Base-by-base conservation (phyloP, 2,113 vertebrate genomes). In the Megaceryle torquata region DNA sequence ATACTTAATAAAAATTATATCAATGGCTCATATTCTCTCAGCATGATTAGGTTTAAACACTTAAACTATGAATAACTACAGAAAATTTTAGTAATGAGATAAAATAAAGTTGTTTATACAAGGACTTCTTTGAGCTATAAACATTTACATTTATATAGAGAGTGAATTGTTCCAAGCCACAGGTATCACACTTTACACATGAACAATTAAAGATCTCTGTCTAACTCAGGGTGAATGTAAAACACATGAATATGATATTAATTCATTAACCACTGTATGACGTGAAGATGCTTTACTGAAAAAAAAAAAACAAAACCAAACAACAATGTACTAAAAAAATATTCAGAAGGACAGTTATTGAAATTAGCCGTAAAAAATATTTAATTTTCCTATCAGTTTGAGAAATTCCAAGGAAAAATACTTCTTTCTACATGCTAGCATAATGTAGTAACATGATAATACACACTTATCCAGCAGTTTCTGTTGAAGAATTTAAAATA, bases 1-100 rank as follows among this genome's bases (percentile, higher is more conserved):
- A 82, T 85, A 94, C 76, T 90, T 80, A 89, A 96, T 91, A 96
- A 95, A 97, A 97, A 97, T 96, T 97, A 93, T 96, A 97, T 84
- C 67, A 97, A 48, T 90, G 53, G 26, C 75, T 97, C 88, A 70
- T 95, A 79, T 96, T 97, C 29, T 96, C 89, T 43, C 94, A 95
- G 94, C 64, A 84, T 89, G 95, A 75, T 78, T 97, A 8, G 0
- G 16, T 97, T 95, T 94, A 93, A 97, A 97, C 18, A 70, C 71
- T 97, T 95, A 84, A 96, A 92, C 48, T 86, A 95, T 96, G 79
- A 97, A 94, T 96, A 97, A 96, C 15, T 65, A 70, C 41, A 77
- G 70, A 88, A 48, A 14, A 15, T 48, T 70, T 67, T 65, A 74
- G 14, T 59, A 54, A 43, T 72, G 33, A 83, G 59, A 67, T 65